Base-by-base conservation (phyloP, 2,797 vertebrate genomes). In the Cygnus olor region DNA sequence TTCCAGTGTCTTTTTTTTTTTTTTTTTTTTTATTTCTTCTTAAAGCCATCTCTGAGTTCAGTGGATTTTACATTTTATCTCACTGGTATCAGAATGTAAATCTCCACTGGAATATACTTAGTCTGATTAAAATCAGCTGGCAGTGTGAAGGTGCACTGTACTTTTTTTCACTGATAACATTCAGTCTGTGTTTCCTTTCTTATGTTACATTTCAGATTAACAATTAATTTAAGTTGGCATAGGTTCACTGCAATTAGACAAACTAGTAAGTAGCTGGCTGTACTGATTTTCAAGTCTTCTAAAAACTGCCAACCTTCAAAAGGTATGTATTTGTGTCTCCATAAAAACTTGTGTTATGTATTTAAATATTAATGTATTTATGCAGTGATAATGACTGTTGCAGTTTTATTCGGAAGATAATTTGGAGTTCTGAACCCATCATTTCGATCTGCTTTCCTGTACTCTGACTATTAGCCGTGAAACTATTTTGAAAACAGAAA, bases 381-480 rank as follows among this genome's bases (percentile, higher is more conserved):
- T 86, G 53, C 82, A 92, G 70, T 77, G 42, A 36, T 88, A 90
- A 88, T 77, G 60, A 49, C 63, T 77, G 53, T 60, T 87, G 84
- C n/a, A 81, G 49, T 88, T 88, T 85, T 38, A 72, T 25, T 80
- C 73, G 60, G 34, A 42, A 34, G 76, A 70, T 88, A 44, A 54
- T 63, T 73, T 56, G n/a, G 18, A 88, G 64, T 47, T 57, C 44
- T 49, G 63, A 81, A 64, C 20, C 2, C 49, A 72, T 64, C 6
- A 3, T 70, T 96, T 91, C 90, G 36, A 80, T 82, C 70, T 73
- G 14, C 38, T 64, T 88, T 90, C 34, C 70, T 84, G 10, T 73
- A 45, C n/a, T 80, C 28, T 65, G 69, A 36, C n/a, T 84, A 77
- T 86, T 92, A 88, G 80, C 73, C 28, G 8, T 8, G 3, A 40